Evolutionary conservation across 2,113 vertebrate genomes (phyloP), one percentile per base, ranked within the genome.

Genomic region (Tyrannus savana): DNA sequence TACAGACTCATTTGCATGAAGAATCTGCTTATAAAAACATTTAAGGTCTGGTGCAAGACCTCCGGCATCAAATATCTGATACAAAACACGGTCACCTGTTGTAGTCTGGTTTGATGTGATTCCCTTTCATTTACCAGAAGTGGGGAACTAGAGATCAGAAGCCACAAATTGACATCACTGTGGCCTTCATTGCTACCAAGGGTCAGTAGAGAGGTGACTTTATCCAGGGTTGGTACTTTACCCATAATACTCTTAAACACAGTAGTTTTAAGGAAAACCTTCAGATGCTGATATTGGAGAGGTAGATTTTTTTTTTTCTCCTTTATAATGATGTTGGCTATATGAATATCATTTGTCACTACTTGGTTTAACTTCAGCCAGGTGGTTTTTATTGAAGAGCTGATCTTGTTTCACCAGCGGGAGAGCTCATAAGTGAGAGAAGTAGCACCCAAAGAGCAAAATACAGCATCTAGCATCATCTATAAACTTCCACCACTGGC

Each of bases 351-450:
- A 82, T 83, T 90, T 93, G 60, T 90, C 92, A 68, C 25, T 62
- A 62, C 52, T 94, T 58, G 41, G 27, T 90, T 90, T 90, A 82
- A 58, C 46, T 84, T 84, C 64, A 76, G 44, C 60, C 95, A 95
- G 94, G 80, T 96, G 93, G 7, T 90, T 96, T 84, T 68, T 78
- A 94, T 93, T 95, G 87, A 77, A 66, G 49, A 88, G 7, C 82
- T 83, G 90, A 83, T 97, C 84, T 59, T 69, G 31, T 97, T 95
- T 96, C 91, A 80, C 49, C 39, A 24, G 44, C 82, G 66, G 62
- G 71, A 86, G 75, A 84, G 71, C 82, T 90, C 50, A 74, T 71
- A 93, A 96, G 87, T 74, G 93, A 77, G 33, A 85, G 79, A 93
- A 94, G 67, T 93, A 93, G 93, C 84, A 86, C 87, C 82, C 18